phyloP scores from a whole-genome alignment of 2,113 vertebrate genomes.

The Brachyistius frenatus region DNA sequence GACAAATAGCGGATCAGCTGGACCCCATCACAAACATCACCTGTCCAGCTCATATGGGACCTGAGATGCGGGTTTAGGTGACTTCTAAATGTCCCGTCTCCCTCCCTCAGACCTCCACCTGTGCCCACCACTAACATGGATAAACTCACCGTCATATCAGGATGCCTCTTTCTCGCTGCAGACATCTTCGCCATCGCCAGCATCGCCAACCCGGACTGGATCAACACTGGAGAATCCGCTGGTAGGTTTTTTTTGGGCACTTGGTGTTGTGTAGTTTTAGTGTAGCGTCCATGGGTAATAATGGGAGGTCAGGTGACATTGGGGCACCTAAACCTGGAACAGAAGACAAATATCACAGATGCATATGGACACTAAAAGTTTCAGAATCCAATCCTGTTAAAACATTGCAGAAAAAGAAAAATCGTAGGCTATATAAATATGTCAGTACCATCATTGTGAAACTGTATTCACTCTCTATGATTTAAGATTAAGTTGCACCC shows the following conservation, averaged over 20 bases:
- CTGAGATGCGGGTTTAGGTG: background rate
- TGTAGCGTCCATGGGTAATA: too few species aligned
- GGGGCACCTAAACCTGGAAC: too few species aligned
- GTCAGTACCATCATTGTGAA: too few species aligned
- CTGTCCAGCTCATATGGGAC: slow-evolving; percentile 10
- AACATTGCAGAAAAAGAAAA: too few species aligned
- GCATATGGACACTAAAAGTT: too few species aligned
- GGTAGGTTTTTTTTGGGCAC: slow-evolving; percentile 81
- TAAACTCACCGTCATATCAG: slow-evolving; percentile 97
- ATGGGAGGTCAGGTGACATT: background rate
- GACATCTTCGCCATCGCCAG: slow-evolving; percentile 98
- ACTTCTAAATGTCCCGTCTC: slow-evolving; percentile 55
- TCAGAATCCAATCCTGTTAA: too few species aligned
- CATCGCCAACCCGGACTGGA: slow-evolving; percentile 96
- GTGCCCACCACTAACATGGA: slow-evolving; percentile 84
- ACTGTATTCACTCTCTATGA: too few species aligned
- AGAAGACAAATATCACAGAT: too few species aligned
- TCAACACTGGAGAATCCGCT: slow-evolving; percentile 93
- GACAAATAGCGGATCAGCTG: background rate
- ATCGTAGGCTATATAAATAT: too few species aligned
- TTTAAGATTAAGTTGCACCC: too few species aligned
- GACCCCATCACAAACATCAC: background rate
- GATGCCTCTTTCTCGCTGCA: slow-evolving; percentile 95
- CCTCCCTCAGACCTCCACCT: background rate
- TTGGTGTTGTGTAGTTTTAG: too few species aligned